Evolutionary conservation across 2,888 invertebrate species (phyloP).

Genomic region (Pyrocoelia pectoralis): DNA sequence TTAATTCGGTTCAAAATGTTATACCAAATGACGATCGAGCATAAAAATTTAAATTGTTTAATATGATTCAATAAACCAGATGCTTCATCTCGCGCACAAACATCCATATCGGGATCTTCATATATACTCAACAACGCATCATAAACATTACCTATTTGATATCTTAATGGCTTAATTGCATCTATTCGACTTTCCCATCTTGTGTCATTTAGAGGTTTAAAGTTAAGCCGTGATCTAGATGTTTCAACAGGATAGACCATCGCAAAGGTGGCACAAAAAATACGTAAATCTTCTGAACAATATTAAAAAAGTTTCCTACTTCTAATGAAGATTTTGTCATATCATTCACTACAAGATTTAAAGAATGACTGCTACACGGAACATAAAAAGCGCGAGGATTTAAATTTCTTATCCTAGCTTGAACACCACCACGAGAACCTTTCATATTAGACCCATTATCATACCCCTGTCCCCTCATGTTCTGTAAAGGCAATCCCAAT

Average conservation of each 20-base stretch:
- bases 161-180: too few species aligned
- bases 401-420: conserved; percentile 1
- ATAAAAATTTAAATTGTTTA: too few species aligned
- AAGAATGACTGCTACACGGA: not conserved
- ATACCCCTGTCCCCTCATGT: not conserved
- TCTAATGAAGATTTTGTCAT: conserved; percentile 1
- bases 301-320: not conserved
- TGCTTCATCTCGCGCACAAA: too few species aligned
- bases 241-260: not conserved
- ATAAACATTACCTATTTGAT: too few species aligned
- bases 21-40: too few species aligned
- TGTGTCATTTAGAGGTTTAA: too few species aligned
- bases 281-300: not conserved
- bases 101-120: too few species aligned
- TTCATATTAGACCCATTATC: conserved; percentile 1
- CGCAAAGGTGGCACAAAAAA: not conserved
- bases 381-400: not conserved
- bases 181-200: too few species aligned
- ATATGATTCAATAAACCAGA: too few species aligned
- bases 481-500: not conserved
- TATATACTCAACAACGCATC: too few species aligned
- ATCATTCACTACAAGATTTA: not conserved
- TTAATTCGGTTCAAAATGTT: too few species aligned
- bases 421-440: not conserved
- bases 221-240: not conserved